Evolutionary conservation across 1,140 invertebrate species (phyloP), one percentile per base, ranked within the genome.

Genomic region (Eufriesea mexicana): DNA sequence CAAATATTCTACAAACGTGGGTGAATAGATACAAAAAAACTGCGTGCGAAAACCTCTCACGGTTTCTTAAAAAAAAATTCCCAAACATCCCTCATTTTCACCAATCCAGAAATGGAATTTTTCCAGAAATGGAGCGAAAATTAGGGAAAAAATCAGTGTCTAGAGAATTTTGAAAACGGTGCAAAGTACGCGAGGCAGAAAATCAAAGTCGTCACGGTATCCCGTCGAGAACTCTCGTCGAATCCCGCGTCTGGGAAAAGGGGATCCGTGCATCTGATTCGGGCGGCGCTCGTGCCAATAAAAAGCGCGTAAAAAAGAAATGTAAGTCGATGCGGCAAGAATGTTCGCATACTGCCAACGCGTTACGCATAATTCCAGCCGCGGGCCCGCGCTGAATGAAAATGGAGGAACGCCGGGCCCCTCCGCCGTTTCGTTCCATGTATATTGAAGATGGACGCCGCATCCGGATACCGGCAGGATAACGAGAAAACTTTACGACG

Each of bases 311-410:
- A 62, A 85, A 83, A 35, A 75, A 42, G 14, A 68, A 42, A 45
- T 55, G 14, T n/a, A 59, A 68, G 59, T 35, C 51, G 75, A 80
- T 80, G 61, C 23, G 54, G 68, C 78, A 73, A 45, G 28, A 74
- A 85, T 88, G 83, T 86, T 68, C 77, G 72, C 57, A 74, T 51
- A 72, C 47, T 55, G 51, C 18, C 57, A 79, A 88, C 85, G 79
- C 80, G 83, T 71, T 73, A 68, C 78, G 83, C 86, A 87, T 88
- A 87, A 88, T 71, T 88, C 75, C 35, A 14, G 49, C 14, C 7
- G 2, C 16, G 20, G 67, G 66, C 35, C 82, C 72, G 81, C 42
- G 68, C 28, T 82, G 86, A 85, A 88, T 88, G 64, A 71, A 88
- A 88, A 88, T 88, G 77, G 12, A 67, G 81, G 77, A 62, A 67